phyloP scores from a whole-genome alignment of 1,140 invertebrate species.

The Proctacanthus coquilletti region DNA sequence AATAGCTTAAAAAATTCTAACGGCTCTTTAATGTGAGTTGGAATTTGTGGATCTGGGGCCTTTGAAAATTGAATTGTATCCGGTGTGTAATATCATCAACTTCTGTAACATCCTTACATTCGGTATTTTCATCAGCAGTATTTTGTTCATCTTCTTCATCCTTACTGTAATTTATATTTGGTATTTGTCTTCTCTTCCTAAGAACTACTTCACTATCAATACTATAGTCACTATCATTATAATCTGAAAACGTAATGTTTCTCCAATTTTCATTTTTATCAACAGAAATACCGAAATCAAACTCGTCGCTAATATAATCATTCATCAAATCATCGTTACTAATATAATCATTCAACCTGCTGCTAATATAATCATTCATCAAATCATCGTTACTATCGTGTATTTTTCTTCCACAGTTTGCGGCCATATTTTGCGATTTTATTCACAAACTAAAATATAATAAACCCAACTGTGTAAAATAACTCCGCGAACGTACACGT shows the following conservation, averaged over 20 bases:
- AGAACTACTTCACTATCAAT: constrained; percentile 1
- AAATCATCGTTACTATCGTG: background rate
- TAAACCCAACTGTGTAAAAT: background rate
- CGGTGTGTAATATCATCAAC: constrained; percentile 2
- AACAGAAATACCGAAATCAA: background rate
- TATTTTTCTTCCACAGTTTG: background rate
- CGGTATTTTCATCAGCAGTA: constrained; percentile 3
- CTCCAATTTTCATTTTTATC: constrained; percentile 2
- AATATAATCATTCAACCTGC: no score
- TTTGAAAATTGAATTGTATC: constrained; percentile 4
- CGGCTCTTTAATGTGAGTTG: no score
- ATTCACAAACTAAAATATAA: background rate
- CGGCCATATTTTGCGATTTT: background rate
- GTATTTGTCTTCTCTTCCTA: background rate
- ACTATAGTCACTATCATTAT: constrained; percentile 1
- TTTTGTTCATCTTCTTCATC: background rate
- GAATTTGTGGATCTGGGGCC: no score
- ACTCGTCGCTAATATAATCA: no score
- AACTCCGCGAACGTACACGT: no score
- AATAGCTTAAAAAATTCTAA: no score
- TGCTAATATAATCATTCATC: no score
- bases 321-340: no score
- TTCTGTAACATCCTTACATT: constrained; percentile 2
- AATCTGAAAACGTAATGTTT: background rate
- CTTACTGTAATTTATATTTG: constrained; percentile 3